These are phyloP conservation scores for Thunnus albacares DNA, from an alignment of 2,797 vertebrate species.

Conservation along the genomic window DNA sequence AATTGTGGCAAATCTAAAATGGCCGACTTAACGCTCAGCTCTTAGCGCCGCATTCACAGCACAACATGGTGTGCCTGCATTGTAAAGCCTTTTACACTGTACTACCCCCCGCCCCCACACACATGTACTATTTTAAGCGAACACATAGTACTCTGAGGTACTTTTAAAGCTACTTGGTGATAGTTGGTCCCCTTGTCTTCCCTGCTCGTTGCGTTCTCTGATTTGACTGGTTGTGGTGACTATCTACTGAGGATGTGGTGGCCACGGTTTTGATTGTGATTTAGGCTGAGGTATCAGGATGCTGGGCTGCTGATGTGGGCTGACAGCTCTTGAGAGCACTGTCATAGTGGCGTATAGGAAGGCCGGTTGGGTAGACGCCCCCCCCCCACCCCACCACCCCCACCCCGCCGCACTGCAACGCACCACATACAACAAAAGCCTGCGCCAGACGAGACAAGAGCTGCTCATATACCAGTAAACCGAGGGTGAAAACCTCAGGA, in stretches of 20 bases:
- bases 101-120: background rate
- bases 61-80: conserved; percentile 78
- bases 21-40: conserved; percentile 79
- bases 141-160: conserved; percentile 20
- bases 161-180: conserved; percentile 47
- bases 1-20: conserved; percentile 86
- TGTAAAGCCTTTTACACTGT: conserved; percentile 40
- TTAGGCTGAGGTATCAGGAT: conserved; percentile 83
- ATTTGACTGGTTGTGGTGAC: conserved; percentile 36
- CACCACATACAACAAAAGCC: conserved; percentile 75
- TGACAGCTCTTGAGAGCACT: conserved; percentile 90
- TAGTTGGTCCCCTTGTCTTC: conserved; percentile 35
- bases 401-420: background rate
- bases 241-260: conserved; percentile 35
- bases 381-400: conserved; percentile 25
- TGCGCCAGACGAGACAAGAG: conserved; percentile 69
- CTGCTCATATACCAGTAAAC: conserved; percentile 78
- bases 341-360: conserved; percentile 81
- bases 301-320: conserved; percentile 83
- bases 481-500: conserved; percentile 45
- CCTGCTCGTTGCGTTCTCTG: conserved; percentile 5
- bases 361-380: conserved; percentile 60
- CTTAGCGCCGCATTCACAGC: conserved; percentile 58
- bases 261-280: conserved; percentile 84
- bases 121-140: conserved; percentile 26